Base-by-base conservation (phyloP, 2,797 vertebrate species). In the Helicolenus hilgendorfi region DNA sequence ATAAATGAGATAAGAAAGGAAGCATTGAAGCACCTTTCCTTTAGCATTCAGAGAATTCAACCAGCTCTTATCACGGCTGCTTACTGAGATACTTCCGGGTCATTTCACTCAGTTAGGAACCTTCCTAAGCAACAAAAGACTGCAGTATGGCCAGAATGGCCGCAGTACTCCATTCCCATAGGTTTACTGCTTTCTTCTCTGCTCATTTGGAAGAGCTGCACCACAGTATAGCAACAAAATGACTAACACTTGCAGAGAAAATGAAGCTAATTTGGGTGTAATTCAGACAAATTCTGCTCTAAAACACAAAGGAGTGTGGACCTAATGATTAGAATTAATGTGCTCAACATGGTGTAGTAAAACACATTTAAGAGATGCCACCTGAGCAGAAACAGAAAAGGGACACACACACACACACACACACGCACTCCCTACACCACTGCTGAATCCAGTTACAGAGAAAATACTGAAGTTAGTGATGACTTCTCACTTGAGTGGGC, bases 301-400 rank as follows among this genome's bases (percentile, higher is more conserved):
- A 58, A 82, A 81, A 67, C 64, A 64, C 72, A 88, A 73, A 86
- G 41, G 29, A 45, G 64, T 41, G n/a, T 24, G 31, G 27, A 60
- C 27, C 36, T 22, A 63, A 71, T 81, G 76, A 87, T 80, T 84
- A 72, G 59, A 81, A 92, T 90, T n/a, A 86, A 87, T 84, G 83
- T 78, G 53, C 73, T 75, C 64, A 87, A 86, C 87, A 73, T 85
- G 60, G 49, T 74, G 74, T 14, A 18, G 72, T 49, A 70, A 84
- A 84, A 75, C 24, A 49, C 4, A 7, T 56, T 88, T 71, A 35
- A 35, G 15, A 72, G 72, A 79, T 53, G 29, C 69, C 45, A 80
- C 71, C 75, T 70, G 82, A 85, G 81, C 67, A 83, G 81, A 72
- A 72, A 77, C 24, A 2, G 3, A 26, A 55, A 70, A 76, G 18